Evolutionary conservation across 2,797 vertebrate species (phyloP).

Genomic region (Pteronotus mesoamericanus): DNA sequence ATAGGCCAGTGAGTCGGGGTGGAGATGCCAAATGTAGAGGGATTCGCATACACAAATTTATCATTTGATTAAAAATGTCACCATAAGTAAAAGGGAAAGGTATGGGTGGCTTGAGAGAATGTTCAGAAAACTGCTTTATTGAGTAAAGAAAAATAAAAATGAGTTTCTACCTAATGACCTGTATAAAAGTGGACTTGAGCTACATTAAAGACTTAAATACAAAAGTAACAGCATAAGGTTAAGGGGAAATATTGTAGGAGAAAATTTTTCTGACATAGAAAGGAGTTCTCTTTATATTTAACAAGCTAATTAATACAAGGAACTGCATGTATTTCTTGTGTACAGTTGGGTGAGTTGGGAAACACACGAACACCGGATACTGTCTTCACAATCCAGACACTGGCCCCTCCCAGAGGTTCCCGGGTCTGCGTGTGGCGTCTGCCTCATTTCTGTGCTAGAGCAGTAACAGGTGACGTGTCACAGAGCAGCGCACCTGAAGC

Average conservation of each 20-base stretch:
- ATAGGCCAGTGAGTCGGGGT: background rate
- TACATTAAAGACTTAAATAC: background rate
- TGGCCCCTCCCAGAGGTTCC: background rate
- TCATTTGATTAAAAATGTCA: background rate
- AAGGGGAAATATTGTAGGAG: background rate
- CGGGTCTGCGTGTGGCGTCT: background rate
- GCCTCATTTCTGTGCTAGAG: background rate
- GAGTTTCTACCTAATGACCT: background rate
- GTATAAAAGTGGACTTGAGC: background rate
- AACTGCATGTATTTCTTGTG: background rate
- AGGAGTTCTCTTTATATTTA: background rate
- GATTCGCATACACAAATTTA: background rate
- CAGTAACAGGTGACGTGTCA: background rate
- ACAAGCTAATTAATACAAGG: background rate
- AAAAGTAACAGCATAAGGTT: background rate
- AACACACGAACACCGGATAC: rapidly evolving
- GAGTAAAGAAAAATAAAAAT: background rate
- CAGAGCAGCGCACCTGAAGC: background rate
- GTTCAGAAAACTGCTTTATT: background rate
- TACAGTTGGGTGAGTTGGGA: background rate
- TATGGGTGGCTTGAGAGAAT: background rate
- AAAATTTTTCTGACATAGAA: background rate
- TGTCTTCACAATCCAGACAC: background rate
- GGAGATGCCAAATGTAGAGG: background rate
- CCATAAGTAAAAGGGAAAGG: background rate